Evolutionary conservation across 2,888 invertebrate species (phyloP).

Genomic region (Disparrhopalites patrizii): DNA sequence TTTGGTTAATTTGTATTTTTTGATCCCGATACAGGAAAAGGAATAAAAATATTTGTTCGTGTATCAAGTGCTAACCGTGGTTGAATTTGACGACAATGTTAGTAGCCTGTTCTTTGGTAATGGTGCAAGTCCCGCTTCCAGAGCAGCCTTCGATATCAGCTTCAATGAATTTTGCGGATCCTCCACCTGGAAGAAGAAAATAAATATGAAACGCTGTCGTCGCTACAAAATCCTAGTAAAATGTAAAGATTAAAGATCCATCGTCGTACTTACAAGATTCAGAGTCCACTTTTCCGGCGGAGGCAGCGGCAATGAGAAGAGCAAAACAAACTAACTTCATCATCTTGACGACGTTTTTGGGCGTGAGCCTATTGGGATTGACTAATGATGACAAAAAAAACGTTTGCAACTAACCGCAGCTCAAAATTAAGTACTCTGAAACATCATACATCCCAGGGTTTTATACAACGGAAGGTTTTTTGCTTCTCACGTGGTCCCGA

Average conservation of each 20-base stretch:
- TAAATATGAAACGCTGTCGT: too few species aligned
- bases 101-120: neutral
- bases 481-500: too few species aligned
- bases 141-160: constrained; percentile 8
- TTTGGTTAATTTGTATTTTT: too few species aligned
- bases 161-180: neutral
- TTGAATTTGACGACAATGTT: neutral
- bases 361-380: too few species aligned
- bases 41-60: too few species aligned
- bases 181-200: neutral
- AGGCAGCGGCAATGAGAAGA: constrained; percentile 3
- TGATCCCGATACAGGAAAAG: too few species aligned
- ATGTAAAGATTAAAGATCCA: too few species aligned
- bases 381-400: neutral
- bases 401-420: neutral
- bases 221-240: too few species aligned
- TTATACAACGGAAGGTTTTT: too few species aligned
- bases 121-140: neutral
- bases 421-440: too few species aligned
- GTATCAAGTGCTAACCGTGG: constrained; percentile 6
- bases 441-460: too few species aligned
- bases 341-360: constrained; percentile 2
- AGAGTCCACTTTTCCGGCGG: neutral
- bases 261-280: too few species aligned
- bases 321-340: constrained; percentile 12